Conservation (phyloP, 2,888 invertebrate genomes). For the Calliopum simillimum region DNA sequence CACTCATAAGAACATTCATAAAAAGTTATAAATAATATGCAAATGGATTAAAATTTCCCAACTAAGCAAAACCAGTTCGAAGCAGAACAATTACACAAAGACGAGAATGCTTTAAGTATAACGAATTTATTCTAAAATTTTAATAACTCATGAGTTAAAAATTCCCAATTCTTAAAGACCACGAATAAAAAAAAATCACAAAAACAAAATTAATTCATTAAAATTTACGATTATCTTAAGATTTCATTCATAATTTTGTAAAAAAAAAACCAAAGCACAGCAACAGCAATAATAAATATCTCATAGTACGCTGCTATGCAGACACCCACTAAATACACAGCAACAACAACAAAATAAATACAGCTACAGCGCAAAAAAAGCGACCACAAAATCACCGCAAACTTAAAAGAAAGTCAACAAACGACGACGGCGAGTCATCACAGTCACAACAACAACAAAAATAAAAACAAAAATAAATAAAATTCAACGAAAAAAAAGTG, state of each 20-base stretch:
- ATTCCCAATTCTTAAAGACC: too few relatives aligned
- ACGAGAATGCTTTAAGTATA: too few relatives aligned
- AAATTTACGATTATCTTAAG: neutral
- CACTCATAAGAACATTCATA: too few relatives aligned
- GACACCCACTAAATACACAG: neutral
- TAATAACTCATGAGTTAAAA: too few relatives aligned
- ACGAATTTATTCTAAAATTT: too few relatives aligned
- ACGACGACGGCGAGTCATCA: conserved; percentile 6
- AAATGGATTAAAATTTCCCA: too few relatives aligned
- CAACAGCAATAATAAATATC: neutral
- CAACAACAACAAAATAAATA: conserved; percentile 6
- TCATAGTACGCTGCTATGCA: neutral
- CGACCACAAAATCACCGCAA: neutral
- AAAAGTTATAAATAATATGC: too few relatives aligned
- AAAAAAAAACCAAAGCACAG: neutral
- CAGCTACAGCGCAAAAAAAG: neutral
- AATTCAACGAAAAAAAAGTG: neutral
- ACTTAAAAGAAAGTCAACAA: conserved; percentile 9
- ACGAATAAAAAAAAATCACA: neutral
- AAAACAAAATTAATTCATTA: neutral
- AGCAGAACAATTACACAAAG: too few relatives aligned
- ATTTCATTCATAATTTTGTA: conserved; percentile 28
- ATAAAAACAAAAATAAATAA: neutral
- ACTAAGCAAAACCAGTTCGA: too few relatives aligned
- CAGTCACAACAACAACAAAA: neutral